These are phyloP conservation scores for Lacanobia wlatinum DNA, from an alignment of 2,888 invertebrate genomes.

Conservation along the genomic window DNA sequence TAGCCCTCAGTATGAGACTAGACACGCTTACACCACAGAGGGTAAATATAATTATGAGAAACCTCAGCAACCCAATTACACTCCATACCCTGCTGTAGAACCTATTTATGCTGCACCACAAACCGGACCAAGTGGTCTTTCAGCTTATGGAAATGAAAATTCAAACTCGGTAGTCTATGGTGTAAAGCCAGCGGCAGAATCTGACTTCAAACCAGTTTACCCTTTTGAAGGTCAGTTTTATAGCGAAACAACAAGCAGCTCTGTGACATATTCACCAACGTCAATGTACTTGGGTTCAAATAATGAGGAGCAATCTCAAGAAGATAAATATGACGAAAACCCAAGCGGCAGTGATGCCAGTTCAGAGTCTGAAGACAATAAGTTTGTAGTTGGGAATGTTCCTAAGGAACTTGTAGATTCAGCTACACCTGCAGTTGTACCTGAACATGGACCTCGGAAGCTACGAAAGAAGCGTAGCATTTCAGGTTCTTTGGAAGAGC, in stretches of 20 bases:
- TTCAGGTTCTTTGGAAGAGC: conserved; percentile 83
- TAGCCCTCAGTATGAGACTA: conserved; percentile 84
- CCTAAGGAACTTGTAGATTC: conserved; percentile 91
- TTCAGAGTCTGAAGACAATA: conserved; percentile 80
- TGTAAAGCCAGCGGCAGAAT: conserved; percentile 83
- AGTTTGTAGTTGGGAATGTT: conserved; percentile 93
- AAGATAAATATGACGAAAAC: conserved; percentile 80
- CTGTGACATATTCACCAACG: conserved; percentile 85
- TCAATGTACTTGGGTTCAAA: conserved; percentile 88
- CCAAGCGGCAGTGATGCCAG: conserved; percentile 69
- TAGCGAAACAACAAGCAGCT: conserved; percentile 83
- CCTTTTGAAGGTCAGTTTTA: conserved; percentile 86
- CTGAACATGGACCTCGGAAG: conserved; percentile 92
- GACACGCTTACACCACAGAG: conserved; percentile 85
- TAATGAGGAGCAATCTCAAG: conserved; percentile 76
- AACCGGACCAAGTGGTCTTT: conserved; percentile 79
- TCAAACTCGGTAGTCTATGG: conserved; percentile 86
- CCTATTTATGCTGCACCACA: conserved; percentile 87
- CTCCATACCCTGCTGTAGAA: conserved; percentile 83
- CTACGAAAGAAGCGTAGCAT: conserved; percentile 81
- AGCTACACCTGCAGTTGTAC: conserved; percentile 91
- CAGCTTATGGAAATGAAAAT: conserved; percentile 82
- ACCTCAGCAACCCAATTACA: conserved; percentile 77
- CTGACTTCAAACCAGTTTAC: conserved; percentile 88
- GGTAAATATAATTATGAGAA: conserved; percentile 82